Percentiles rank a stretch among this genome's conserved stretches.
Evolutionary conservation across 2,797 vertebrate genomes (phyloP).

Genomic region (Helicolenus hilgendorfi): DNA sequence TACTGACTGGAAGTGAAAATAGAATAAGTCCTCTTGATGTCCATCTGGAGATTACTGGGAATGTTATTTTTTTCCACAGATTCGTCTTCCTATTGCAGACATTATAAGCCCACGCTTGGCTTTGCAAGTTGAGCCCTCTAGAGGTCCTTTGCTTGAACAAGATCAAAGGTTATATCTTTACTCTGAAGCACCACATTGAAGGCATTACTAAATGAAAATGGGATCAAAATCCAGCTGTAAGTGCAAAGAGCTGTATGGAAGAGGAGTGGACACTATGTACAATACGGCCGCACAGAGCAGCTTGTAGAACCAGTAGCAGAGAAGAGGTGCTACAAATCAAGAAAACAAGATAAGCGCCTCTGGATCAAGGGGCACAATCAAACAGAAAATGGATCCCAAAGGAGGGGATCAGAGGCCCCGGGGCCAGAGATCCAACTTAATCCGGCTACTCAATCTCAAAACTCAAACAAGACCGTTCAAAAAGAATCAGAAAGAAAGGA

Average conservation of each 20-base stretch:
- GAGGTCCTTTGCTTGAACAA: neutral
- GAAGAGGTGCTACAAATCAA: constrained; percentile 55
- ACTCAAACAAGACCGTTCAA: constrained; percentile 67
- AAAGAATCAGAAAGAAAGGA: constrained; percentile 40
- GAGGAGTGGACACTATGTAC: neutral
- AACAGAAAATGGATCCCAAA: constrained; percentile 52
- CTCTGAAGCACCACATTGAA: neutral
- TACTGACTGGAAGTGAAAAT: neutral
- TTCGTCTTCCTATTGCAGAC: neutral
- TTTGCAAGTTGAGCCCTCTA: neutral
- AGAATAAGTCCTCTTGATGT: neutral
- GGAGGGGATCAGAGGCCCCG: constrained; percentile 38
- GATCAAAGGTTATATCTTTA: constrained; percentile 32
- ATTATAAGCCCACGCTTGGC: neutral
- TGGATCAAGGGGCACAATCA: constrained; percentile 53
- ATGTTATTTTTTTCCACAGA: neutral
- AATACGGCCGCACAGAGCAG: neutral
- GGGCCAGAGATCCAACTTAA: constrained; percentile 66
- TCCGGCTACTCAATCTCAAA: constrained; percentile 69
- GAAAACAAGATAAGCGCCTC: constrained; percentile 56
- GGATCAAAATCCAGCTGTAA: neutral
- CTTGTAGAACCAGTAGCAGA: constrained; percentile 33
- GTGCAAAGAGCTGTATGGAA: neutral
- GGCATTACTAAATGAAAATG: constrained; percentile 6
- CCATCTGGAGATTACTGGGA: neutral